phyloP scores from a whole-genome alignment of 2,888 invertebrate genomes.

The Neuroscelio doddi region DNA sequence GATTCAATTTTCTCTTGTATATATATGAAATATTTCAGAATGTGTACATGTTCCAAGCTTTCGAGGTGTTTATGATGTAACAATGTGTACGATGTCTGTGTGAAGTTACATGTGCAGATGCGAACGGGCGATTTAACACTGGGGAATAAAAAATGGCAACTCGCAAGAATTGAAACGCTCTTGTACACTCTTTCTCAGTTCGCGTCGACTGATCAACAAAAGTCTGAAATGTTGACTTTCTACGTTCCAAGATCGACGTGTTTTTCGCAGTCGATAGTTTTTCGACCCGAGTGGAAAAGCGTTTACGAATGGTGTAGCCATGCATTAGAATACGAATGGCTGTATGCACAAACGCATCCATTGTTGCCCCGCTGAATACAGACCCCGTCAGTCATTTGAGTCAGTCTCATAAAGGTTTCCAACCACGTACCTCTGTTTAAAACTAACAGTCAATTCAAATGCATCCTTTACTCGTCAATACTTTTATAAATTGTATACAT shows the following conservation, averaged over 20 bases:
- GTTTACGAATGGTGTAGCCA: constrained; percentile 4
- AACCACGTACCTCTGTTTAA: not conserved
- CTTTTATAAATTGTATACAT: too few relatives aligned
- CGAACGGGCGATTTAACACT: constrained; percentile 20
- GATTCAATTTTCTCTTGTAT: constrained; percentile 8
- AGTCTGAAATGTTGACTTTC: constrained; percentile 4
- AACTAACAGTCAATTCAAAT: not conserved
- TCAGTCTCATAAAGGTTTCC: not conserved
- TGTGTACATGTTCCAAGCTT: constrained; percentile 1
- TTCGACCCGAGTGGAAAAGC: not conserved
- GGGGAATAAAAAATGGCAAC: constrained; percentile 13
- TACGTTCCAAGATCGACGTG: not conserved
- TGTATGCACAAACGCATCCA: constrained; percentile 5
- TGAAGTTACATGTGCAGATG: constrained; percentile 18
- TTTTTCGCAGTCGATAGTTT: constrained; percentile 8
- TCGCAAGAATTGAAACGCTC: constrained; percentile 8
- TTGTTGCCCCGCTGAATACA: constrained; percentile 3
- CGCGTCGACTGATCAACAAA: constrained; percentile 5
- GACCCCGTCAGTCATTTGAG: constrained; percentile 5
- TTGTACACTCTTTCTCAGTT: not conserved
- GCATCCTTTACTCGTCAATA: not conserved
- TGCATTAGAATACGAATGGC: constrained; percentile 7
- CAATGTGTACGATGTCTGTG: constrained; percentile 11
- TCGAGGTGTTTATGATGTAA: constrained; percentile 19
- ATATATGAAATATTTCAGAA: constrained; percentile 7